Evolutionary conservation across 1,140 invertebrate species (phyloP), one percentile per base, ranked within the genome.

Genomic region (Oncopodura yosiiana): DNA sequence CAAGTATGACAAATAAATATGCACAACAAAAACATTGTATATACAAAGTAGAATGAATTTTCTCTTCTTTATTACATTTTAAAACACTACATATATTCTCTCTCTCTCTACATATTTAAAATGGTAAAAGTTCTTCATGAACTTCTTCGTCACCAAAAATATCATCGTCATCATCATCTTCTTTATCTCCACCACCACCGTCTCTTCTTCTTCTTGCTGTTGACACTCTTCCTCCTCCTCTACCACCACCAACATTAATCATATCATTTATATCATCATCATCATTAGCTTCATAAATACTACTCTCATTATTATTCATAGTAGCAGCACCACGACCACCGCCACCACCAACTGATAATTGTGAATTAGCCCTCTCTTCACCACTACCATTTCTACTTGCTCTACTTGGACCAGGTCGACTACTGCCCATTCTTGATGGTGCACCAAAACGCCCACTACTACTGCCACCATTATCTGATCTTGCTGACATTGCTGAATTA

Each of bases 391-490:
- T 16, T 3, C 36, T 8, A 39, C 53, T n/a, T 21, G 39, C 50
- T 18, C 32, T 24, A 38, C 42, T 54, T 1, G 30, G 42, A 19
- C 43, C 44, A 18, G 53, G 44, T 29, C 52, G 30, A 41, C 44
- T 46, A 2, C 44, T 45, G 0, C 53, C 53, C 36, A 55, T 30
- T 19, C 53, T 27, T 3, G 44, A 49, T n/a, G 53, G 53, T 34
- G 53, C 44, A 1, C 53, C 49, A 26, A 49, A 49, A 12, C 46
- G 24, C 8, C 49, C 53, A 34, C 30, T 76, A 57, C 77, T 67
- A 65, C 75, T 73, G 63, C 80, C 76, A 45, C 75, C 67, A 63
- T 77, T 69, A 60, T 78, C 67, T 65, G 81, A 75, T 66, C 80
- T 72, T n/a, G n/a, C n/a, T n/a, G 49, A 77, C 76, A n/a, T n/a